Base-by-base conservation (phyloP, 2,113 vertebrate species). In the Calidris pygmaea region DNA sequence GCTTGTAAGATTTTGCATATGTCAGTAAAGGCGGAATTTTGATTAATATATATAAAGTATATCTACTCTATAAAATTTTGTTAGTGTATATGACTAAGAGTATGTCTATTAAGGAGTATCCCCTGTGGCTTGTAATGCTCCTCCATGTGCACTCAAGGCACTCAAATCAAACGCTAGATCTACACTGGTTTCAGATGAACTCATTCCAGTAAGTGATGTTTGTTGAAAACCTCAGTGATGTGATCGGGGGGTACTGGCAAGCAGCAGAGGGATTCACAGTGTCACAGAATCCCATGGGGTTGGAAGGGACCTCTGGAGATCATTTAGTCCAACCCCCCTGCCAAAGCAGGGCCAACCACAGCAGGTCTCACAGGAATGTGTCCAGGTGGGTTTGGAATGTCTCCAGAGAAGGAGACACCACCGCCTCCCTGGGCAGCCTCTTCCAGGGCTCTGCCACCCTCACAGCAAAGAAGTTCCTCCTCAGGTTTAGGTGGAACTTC, bases 1-100 rank as follows among this genome's bases (percentile, higher is more conserved):
- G 39, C 34, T 60, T 1, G 0, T 62, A 10, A 39, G 18, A 9
- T 35, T 35, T n/a, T 66, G 22, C 17, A 6, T 62, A 15, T 1
- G 1, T 27, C 35, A 52, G 11, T 53, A 63, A 71, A 81, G 35
- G 47, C 37, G 67, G 50, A 50, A 85, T 68, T 91, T 72, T n/a
- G 14, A 24, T 74, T 48, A 52, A 85, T 71, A 6, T 14, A 22
- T 90, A 84, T 75, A 16, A 30, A 80, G 21, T 48, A 1, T 59
- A 23, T 39, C 29, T 72, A 9, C 0, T 0, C 43, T 47, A 14
- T 12, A 45, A 55, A 47, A 35, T 43, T 47, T 81, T 77, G 26
- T 7, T 34, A 24, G 9, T 43, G 16, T 30, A 2, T 66, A 4
- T 59, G n/a, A 35, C 45, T 70, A 19, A 34, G 53, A 77, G 35